Evolutionary conservation across 1,140 invertebrate genomes (phyloP).

Genomic region (Euwallacea similis): DNA sequence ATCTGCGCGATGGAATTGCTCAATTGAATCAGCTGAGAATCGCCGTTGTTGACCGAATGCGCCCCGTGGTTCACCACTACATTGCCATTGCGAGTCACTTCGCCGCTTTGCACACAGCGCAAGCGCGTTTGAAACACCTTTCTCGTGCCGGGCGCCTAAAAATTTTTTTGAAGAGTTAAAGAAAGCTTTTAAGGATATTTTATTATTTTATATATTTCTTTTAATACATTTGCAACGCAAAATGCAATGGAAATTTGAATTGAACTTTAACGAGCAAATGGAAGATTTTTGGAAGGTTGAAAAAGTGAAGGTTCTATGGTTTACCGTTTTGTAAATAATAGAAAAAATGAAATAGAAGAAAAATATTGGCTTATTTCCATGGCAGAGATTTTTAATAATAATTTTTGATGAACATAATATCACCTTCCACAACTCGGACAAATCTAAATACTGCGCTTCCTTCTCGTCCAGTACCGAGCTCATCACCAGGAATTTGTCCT

Average conservation of each 20-base stretch:
- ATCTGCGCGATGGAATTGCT: slow-evolving; percentile 12
- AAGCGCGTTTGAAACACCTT: slow-evolving; percentile 57
- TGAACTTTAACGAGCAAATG: too few relatives aligned
- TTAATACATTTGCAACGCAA: too few relatives aligned
- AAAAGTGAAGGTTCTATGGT: too few relatives aligned
- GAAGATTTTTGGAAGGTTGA: too few relatives aligned
- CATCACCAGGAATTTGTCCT: slow-evolving; percentile 74
- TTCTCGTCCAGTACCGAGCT: slow-evolving; percentile 60
- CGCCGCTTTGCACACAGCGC: slow-evolving; percentile 53
- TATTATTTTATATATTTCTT: not conserved
- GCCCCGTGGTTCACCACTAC: slow-evolving; percentile 11
- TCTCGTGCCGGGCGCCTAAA: slow-evolving; percentile 47
- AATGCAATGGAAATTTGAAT: too few relatives aligned
- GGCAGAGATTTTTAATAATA: not conserved
- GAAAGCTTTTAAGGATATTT: not conserved
- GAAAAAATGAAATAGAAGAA: not conserved
- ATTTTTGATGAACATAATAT: not conserved
- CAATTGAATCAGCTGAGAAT: slow-evolving; percentile 17
- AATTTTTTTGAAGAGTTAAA: not conserved
- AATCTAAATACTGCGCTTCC: slow-evolving; percentile 55
- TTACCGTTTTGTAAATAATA: not conserved
- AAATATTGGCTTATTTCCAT: too few relatives aligned
- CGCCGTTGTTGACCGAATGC: not conserved
- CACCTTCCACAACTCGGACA: slow-evolving; percentile 67
- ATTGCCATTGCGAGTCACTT: slow-evolving; percentile 45